Evolutionary conservation across 2,797 vertebrate genomes (phyloP).

Genomic region (Alauda arvensis): DNA sequence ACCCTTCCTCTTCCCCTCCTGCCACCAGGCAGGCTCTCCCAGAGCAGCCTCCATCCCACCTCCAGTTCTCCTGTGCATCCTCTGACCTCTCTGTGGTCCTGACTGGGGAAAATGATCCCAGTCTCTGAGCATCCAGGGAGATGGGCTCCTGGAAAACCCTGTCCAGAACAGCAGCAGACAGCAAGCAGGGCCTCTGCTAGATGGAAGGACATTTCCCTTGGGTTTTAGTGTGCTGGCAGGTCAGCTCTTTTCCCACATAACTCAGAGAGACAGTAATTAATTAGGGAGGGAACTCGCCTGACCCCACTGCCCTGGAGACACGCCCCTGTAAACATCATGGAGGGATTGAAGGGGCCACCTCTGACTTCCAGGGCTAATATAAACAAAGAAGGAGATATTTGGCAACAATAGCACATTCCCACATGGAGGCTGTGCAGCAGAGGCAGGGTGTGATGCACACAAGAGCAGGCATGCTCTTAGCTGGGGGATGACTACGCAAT

Average conservation of each 20-base stretch:
- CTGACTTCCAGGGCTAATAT: constrained; percentile 35
- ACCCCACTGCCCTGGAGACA: constrained; percentile 36
- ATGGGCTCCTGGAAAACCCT: background rate
- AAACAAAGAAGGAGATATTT: constrained; percentile 45
- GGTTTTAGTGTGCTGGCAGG: background rate
- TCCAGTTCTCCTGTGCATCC: background rate
- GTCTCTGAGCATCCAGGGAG: background rate
- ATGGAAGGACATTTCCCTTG: constrained; percentile 10
- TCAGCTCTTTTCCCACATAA: constrained; percentile 54
- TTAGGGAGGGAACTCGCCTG: constrained; percentile 46
- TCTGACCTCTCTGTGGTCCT: accelerated
- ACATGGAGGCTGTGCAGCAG: background rate
- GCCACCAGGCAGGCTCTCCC: background rate
- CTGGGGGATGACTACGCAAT: background rate
- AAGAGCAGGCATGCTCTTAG: background rate
- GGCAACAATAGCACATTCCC: constrained; percentile 26
- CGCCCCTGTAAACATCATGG: constrained; percentile 12
- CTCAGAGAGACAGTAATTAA: constrained; percentile 45
- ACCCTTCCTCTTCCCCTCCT: background rate
- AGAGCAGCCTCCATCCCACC: background rate
- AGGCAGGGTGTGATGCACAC: background rate
- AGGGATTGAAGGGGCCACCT: constrained; percentile 10
- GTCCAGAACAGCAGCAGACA: background rate
- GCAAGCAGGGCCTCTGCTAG: background rate
- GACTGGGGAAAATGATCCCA: background rate